Evolutionary conservation across 2,888 invertebrate species (phyloP).

Genomic region (Liposcelis brunnea): DNA sequence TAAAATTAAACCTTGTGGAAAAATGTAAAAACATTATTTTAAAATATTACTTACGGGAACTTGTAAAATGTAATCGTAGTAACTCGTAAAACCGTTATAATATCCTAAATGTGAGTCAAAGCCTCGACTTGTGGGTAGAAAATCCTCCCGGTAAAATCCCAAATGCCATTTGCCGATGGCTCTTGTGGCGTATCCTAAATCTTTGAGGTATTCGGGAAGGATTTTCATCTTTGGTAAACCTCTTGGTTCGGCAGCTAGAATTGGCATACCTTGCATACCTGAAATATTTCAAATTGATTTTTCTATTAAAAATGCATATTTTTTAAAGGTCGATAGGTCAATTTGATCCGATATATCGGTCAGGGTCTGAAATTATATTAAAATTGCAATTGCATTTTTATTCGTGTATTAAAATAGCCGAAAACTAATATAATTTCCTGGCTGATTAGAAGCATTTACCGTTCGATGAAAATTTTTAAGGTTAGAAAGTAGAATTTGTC

Average conservation of each 20-base stretch:
- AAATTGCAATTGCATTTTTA: too few species aligned
- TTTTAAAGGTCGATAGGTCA: too few species aligned
- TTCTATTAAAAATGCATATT: not conserved
- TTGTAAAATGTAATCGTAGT: slow-evolving; percentile 43
- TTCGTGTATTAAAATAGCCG: too few species aligned
- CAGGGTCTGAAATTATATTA: too few species aligned
- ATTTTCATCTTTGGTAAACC: slow-evolving; percentile 51
- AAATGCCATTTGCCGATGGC: slow-evolving; percentile 86
- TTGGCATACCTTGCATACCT: slow-evolving; percentile 57
- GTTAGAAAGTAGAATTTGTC: too few species aligned
- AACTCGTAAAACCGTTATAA: slow-evolving; percentile 58
- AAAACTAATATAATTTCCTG: too few species aligned
- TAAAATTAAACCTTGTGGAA: not conserved
- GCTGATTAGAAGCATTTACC: too few species aligned
- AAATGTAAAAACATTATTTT: not conserved
- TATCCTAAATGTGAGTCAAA: slow-evolving; percentile 68
- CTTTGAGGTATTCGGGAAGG: slow-evolving; percentile 47
- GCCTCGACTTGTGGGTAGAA: slow-evolving; percentile 55
- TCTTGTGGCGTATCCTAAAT: slow-evolving; percentile 57
- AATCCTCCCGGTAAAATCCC: slow-evolving; percentile 54
- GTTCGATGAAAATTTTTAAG: too few species aligned
- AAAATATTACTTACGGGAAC: slow-evolving; percentile 27
- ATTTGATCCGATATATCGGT: too few species aligned
- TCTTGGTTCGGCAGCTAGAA: slow-evolving; percentile 48
- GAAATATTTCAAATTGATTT: slow-evolving; percentile 14